A percentile compares a stretch with the other conserved stretches of the same genome.
phyloP scores from a whole-genome alignment of 2,888 invertebrate species.

The Mythimna loreyi region DNA sequence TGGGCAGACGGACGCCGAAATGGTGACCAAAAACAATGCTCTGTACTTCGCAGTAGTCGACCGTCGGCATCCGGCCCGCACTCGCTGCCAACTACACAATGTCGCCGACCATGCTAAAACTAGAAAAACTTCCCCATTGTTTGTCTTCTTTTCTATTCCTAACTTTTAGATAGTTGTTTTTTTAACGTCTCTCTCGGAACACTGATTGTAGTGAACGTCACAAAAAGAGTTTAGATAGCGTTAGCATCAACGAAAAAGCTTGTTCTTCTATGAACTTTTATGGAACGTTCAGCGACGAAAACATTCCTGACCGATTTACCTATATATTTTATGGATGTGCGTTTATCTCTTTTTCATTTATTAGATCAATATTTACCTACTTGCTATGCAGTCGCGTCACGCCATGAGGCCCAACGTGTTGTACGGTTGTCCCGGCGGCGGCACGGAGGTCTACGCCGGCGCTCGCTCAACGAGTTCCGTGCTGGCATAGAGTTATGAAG shows the following conservation, averaged over 20 bases:
- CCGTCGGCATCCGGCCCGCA: slow-evolving; percentile 75
- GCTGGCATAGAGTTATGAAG: slow-evolving; percentile 72
- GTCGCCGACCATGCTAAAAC: slow-evolving; percentile 80
- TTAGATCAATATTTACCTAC: slow-evolving; percentile 65
- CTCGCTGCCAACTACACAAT: slow-evolving; percentile 81
- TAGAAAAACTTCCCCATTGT: slow-evolving; percentile 83
- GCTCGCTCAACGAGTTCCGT: slow-evolving; percentile 72
- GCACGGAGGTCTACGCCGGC: not conserved
- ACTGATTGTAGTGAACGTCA: slow-evolving; percentile 68
- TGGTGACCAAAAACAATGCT: slow-evolving; percentile 82
- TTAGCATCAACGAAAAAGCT: slow-evolving; percentile 31
- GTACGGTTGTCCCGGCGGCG: slow-evolving; percentile 38
- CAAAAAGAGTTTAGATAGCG: slow-evolving; percentile 58
- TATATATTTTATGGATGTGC: slow-evolving; percentile 5
- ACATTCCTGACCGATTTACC: slow-evolving; percentile 19
- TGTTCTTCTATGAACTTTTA: slow-evolving; percentile 15
- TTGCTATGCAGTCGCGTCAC: slow-evolving; percentile 68
- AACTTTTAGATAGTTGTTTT: slow-evolving; percentile 80
- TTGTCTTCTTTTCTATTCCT: slow-evolving; percentile 80
- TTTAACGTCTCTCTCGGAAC: slow-evolving; percentile 72
- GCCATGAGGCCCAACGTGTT: slow-evolving; percentile 57
- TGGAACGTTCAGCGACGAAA: slow-evolving; percentile 8
- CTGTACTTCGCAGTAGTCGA: slow-evolving; percentile 77
- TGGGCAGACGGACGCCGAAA: slow-evolving; percentile 80
- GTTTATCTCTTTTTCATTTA: slow-evolving; percentile 54